phyloP scores from a whole-genome alignment of 2,888 invertebrate species.

The Conus canariensis region DNA sequence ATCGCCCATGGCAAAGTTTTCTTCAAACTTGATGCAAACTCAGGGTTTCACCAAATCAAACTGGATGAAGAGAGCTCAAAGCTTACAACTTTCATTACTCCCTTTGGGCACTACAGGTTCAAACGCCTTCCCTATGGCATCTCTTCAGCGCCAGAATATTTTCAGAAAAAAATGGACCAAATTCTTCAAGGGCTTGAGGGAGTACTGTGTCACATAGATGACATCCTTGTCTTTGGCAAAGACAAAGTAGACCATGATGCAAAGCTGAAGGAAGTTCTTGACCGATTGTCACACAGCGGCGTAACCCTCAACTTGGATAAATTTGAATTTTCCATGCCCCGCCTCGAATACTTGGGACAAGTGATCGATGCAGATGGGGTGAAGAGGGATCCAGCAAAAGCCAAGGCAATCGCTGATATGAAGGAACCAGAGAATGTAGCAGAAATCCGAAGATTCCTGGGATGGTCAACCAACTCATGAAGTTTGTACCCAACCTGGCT shows the following conservation, averaged over 20 bases:
- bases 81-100: conserved; percentile 41
- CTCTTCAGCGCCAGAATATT: background rate
- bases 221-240: background rate
- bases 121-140: background rate
- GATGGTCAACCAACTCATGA: conserved; percentile 36
- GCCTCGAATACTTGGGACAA: conserved; percentile 51
- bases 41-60: conserved; percentile 9
- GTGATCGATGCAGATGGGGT: conserved; percentile 39
- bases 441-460: conserved; percentile 29
- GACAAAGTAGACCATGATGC: background rate
- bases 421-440: conserved; percentile 18
- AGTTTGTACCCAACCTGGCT: conserved; percentile 36
- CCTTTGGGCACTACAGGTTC: conserved; percentile 36
- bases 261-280: conserved; percentile 11
- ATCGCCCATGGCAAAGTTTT: conserved; percentile 19
- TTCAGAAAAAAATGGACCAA: background rate
- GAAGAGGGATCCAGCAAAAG: conserved; percentile 5
- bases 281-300: conserved; percentile 14
- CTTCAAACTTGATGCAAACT: conserved; percentile 28
- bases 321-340: background rate
- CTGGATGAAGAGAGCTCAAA: conserved; percentile 32
- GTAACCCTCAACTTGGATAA: conserved; percentile 34
- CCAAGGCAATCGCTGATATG: conserved; percentile 8
- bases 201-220: conserved; percentile 2
- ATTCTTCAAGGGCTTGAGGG: background rate